Evolutionary conservation across 2,888 invertebrate genomes (phyloP).

Genomic region (Phyllotreta striolata): DNA sequence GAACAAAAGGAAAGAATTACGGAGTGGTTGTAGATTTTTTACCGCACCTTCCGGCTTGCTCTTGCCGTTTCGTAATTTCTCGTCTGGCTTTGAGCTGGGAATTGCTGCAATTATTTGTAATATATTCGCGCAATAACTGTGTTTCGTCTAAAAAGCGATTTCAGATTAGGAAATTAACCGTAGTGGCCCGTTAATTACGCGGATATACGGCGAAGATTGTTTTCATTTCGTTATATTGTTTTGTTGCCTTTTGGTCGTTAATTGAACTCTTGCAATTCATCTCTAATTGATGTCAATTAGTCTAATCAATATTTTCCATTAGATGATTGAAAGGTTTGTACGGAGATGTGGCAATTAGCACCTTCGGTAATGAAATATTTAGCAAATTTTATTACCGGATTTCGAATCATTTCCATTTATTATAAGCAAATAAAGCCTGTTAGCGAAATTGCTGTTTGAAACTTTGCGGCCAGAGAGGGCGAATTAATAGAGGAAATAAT

Average conservation of each 20-base stretch:
- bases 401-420: not conserved
- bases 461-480: no score
- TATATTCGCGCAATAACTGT: not conserved
- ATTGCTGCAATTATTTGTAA: not conserved
- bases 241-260: not conserved
- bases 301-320: slow-evolving; percentile 15
- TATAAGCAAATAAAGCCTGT: not conserved
- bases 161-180: not conserved
- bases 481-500: no score
- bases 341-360: not conserved
- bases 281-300: slow-evolving; percentile 12
- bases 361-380: no score
- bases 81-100: not conserved
- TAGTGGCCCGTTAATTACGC: not conserved
- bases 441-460: no score
- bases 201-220: no score
- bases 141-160: not conserved
- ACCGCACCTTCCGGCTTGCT: slow-evolving; percentile 37
- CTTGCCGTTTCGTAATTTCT: slow-evolving; percentile 3
- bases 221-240: not conserved
- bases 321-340: slow-evolving; percentile 7
- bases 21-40: slow-evolving; percentile 18
- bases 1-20: slow-evolving; percentile 3
- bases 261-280: not conserved
- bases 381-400: no score